phyloP scores from a whole-genome alignment of 2,113 vertebrate species.

The Eublepharis macularius region DNA sequence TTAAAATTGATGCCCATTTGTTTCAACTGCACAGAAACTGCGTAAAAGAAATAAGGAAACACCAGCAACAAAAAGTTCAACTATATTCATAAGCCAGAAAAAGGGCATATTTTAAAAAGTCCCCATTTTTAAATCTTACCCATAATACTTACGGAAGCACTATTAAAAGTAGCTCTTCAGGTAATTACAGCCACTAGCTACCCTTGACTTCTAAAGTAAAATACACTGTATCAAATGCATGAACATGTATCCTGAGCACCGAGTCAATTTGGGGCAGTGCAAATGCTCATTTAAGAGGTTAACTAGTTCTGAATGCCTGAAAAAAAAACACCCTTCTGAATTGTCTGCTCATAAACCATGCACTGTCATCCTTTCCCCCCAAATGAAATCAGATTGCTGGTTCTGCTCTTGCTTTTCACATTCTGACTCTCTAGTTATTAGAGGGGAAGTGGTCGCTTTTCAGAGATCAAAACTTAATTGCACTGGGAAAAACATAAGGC shows the following conservation, averaged over 20 bases:
- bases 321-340: background rate
- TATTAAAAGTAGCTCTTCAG: background rate
- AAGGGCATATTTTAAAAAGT: no score
- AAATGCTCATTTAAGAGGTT: background rate
- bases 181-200: background rate
- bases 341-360: background rate
- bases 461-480: rapidly evolving
- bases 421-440: background rate
- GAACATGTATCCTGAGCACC: background rate
- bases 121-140: background rate
- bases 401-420: background rate
- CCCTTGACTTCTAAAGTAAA: no score
- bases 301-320: background rate
- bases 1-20: no score
- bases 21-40: no score
- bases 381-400: background rate
- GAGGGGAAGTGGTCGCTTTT: no score
- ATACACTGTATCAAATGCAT: background rate
- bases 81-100: no score
- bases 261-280: background rate
- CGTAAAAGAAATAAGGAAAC: no score
- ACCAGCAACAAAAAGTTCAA: no score
- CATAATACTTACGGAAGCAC: background rate
- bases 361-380: background rate
- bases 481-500: background rate